These are phyloP conservation scores for Agriopis aurantiaria DNA, from an alignment of 2,888 invertebrate species.

Conservation along the genomic window DNA sequence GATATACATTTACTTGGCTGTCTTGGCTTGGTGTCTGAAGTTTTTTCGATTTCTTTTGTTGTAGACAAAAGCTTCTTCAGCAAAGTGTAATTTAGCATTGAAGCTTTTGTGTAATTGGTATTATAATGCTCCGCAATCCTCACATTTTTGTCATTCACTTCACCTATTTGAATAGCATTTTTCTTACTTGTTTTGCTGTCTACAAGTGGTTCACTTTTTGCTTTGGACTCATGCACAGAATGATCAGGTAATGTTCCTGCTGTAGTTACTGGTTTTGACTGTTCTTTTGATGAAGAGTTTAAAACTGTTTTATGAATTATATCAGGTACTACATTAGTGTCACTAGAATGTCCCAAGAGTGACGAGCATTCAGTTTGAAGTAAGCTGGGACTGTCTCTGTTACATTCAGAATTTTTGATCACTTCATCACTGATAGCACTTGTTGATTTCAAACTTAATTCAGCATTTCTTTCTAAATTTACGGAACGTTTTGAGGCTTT, in stretches of 20 bases:
- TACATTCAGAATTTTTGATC: slow-evolving; percentile 33
- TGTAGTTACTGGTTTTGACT: slow-evolving; percentile 5
- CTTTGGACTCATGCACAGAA: slow-evolving; percentile 9
- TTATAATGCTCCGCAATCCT: slow-evolving; percentile 20
- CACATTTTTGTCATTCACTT: slow-evolving; percentile 35
- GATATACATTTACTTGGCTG: slow-evolving; percentile 56
- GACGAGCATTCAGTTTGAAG: slow-evolving; percentile 14
- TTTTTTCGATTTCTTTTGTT: slow-evolving; percentile 66
- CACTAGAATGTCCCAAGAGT: slow-evolving; percentile 21
- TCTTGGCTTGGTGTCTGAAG: slow-evolving; percentile 53
- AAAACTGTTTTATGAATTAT: slow-evolving; percentile 15
- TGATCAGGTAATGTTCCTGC: slow-evolving; percentile 11
- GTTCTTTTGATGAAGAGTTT: slow-evolving; percentile 33
- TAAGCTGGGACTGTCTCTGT: slow-evolving; percentile 38
- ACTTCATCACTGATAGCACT: slow-evolving; percentile 18
- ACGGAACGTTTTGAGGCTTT: slow-evolving; percentile 9
- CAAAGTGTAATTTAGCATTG: slow-evolving; percentile 74
- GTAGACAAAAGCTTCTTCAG: slow-evolving; percentile 78
- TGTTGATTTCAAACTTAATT: slow-evolving; percentile 24
- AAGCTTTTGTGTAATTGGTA: slow-evolving; percentile 48
- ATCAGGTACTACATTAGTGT: slow-evolving; percentile 39
- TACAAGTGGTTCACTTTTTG: slow-evolving; percentile 23
- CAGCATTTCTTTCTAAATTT: slow-evolving; percentile 19
- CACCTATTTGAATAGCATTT: slow-evolving; percentile 33
- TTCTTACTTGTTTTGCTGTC: slow-evolving; percentile 33